phyloP scores from a whole-genome alignment of 2,113 vertebrate species.

The Suncus etruscus region DNA sequence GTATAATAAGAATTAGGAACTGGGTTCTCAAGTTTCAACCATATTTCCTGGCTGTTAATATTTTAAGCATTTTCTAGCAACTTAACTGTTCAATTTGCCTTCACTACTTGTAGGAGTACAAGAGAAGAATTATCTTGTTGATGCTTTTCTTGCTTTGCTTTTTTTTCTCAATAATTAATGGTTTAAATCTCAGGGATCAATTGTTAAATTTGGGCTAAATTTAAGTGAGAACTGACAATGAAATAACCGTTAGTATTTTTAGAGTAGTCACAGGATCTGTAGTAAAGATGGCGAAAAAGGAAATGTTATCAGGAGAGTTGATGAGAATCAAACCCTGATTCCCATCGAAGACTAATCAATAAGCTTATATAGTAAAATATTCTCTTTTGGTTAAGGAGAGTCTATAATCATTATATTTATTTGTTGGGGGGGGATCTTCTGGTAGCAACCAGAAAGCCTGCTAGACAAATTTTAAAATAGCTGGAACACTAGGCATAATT shows the following conservation, averaged over 20 bases:
- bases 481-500: too few relatives aligned
- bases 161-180: neutral
- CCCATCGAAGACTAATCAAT: too few relatives aligned
- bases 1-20: neutral
- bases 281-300: neutral
- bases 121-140: neutral
- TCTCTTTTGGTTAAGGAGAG: too few relatives aligned
- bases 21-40: neutral
- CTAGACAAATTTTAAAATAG: too few relatives aligned
- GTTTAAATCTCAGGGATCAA: too few relatives aligned
- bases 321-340: too few relatives aligned
- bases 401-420: too few relatives aligned
- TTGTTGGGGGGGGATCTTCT: too few relatives aligned
- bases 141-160: neutral
- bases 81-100: neutral
- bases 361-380: too few relatives aligned
- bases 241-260: slow-evolving; percentile 20
- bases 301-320: too few relatives aligned
- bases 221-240: neutral
- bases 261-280: neutral
- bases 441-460: too few relatives aligned
- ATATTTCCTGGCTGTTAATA: slow-evolving; percentile 11
- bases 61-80: neutral
- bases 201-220: slow-evolving; percentile 20
- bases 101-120: neutral